A percentile compares a stretch with the other conserved stretches of the same genome.
phyloP scores from a whole-genome alignment of 2,888 invertebrate genomes.

The Diplolepis rosae region DNA sequence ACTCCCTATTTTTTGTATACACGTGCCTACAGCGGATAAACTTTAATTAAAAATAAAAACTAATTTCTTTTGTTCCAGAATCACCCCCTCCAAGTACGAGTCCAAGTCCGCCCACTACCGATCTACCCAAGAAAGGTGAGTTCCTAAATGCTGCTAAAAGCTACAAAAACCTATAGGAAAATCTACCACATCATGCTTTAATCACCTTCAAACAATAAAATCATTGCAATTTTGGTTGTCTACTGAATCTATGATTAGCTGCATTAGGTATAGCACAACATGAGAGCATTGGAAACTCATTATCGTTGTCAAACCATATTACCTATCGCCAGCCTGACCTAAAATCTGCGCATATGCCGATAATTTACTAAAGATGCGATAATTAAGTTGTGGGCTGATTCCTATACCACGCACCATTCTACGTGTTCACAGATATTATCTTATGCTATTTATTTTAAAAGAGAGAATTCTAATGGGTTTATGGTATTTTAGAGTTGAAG shows the following conservation, averaged over 20 bases:
- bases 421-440: neutral
- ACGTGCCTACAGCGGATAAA: constrained; percentile 43
- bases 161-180: neutral
- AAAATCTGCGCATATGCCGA: constrained; percentile 15
- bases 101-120: constrained; percentile 84
- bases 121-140: constrained; percentile 74
- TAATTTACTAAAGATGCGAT: constrained; percentile 16
- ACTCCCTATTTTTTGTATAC: neutral
- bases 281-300: constrained; percentile 11
- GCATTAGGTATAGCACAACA: neutral
- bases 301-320: constrained; percentile 7
- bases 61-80: constrained; percentile 76
- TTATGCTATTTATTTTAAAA: neutral
- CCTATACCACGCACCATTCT: neutral
- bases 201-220: neutral
- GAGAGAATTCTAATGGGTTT: neutral
- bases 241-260: neutral
- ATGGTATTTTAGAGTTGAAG: too few species aligned
- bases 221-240: neutral
- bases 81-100: constrained; percentile 88
- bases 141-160: constrained; percentile 32
- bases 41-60: constrained; percentile 67
- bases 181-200: neutral
- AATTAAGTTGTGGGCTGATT: neutral
- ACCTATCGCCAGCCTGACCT: neutral